Evolutionary conservation across 2,113 vertebrate species (phyloP).

Genomic region (Columba janthina): DNA sequence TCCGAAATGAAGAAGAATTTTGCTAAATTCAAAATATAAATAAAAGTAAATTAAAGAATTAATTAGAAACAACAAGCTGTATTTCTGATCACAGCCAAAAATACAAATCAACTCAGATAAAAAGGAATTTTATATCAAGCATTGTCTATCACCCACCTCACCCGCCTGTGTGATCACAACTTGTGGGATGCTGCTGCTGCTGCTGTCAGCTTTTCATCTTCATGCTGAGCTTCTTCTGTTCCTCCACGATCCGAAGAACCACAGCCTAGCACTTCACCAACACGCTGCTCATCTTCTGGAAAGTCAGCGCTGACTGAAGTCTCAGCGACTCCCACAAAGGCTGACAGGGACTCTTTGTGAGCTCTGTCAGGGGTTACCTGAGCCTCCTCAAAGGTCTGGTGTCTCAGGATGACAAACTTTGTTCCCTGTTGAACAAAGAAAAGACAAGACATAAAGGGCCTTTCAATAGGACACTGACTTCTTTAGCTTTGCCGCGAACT

Average conservation of each 20-base stretch:
- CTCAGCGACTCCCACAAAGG: conserved; percentile 25
- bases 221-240: conserved; percentile 43
- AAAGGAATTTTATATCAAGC: conserved; percentile 82
- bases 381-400: conserved; percentile 4
- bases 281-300: background rate
- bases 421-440: conserved; percentile 46
- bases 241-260: conserved; percentile 56
- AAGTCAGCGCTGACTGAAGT: background rate
- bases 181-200: conserved; percentile 25
- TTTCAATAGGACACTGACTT: background rate
- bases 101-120: conserved; percentile 82
- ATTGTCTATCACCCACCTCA: conserved; percentile 84
- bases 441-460: conserved; percentile 11
- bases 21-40: conserved; percentile 63
- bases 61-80: conserved; percentile 67
- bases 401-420: conserved; percentile 37
- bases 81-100: conserved; percentile 77
- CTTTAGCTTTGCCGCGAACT: background rate
- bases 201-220: conserved; percentile 75
- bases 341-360: conserved; percentile 8
- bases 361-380: conserved; percentile 10
- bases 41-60: conserved; percentile 71
- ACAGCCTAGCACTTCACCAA: conserved; percentile 60
- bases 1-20: conserved; percentile 64
- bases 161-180: conserved; percentile 78